Percentiles rank a stretch among this genome's conserved stretches.
These are phyloP conservation scores for Tholera decimalis DNA, from an alignment of 2,888 invertebrate species.

Conservation along the genomic window DNA sequence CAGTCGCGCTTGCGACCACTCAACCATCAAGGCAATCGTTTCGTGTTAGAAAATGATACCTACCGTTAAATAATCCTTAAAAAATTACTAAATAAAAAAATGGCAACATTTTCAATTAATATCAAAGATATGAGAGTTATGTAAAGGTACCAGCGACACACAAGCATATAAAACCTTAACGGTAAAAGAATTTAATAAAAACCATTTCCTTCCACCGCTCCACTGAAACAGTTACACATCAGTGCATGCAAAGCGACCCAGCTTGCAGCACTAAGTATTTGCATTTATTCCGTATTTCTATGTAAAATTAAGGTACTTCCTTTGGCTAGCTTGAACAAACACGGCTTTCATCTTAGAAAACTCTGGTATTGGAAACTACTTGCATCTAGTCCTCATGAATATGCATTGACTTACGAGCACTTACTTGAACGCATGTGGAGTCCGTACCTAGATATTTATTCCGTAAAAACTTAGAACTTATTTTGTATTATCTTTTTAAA, in stretches of 20 bases:
- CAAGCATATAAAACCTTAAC: too few species aligned
- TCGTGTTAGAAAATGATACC: too few species aligned
- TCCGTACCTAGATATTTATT: neutral
- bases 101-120: too few species aligned
- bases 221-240: slow-evolving; percentile 7
- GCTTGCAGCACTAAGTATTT: slow-evolving; percentile 20
- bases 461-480: too few species aligned
- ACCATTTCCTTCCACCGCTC: neutral
- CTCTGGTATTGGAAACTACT: slow-evolving; percentile 44
- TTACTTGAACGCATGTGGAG: slow-evolving; percentile 3
- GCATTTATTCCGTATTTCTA: slow-evolving; percentile 40
- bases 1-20: too few species aligned
- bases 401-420: slow-evolving; percentile 14
- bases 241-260: slow-evolving; percentile 13
- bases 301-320: slow-evolving; percentile 31
- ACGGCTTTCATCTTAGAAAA: slow-evolving; percentile 33
- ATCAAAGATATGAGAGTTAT: too few species aligned
- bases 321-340: slow-evolving; percentile 21
- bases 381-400: slow-evolving; percentile 34
- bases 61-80: too few species aligned
- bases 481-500: too few species aligned
- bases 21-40: too few species aligned
- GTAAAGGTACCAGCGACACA: too few species aligned
- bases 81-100: too few species aligned
- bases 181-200: neutral